Conservation (phyloP, 2,888 invertebrate genomes). For the Heliothis peltigera region DNA sequence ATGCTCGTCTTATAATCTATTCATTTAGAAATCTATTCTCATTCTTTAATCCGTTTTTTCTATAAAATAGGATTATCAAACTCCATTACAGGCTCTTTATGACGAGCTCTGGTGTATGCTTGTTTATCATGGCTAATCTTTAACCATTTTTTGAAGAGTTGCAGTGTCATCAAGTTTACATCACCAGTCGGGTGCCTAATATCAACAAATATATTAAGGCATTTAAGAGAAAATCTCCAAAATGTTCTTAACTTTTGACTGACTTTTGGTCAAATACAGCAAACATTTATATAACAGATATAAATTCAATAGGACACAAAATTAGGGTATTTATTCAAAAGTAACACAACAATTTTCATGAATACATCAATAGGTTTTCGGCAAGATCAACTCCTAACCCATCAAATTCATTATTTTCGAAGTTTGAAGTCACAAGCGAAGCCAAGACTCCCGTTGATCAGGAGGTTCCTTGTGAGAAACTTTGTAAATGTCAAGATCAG, state of each 20-base stretch:
- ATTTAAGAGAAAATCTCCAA: no score
- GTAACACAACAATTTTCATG: neutral
- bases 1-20: neutral
- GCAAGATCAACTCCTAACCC: conserved; percentile 3
- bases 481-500: conserved; percentile 24
- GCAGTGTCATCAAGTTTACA: no score
- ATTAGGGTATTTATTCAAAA: neutral
- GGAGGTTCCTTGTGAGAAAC: conserved; percentile 9
- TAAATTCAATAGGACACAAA: neutral
- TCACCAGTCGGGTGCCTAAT: no score
- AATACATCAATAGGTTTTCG: neutral
- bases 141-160: no score
- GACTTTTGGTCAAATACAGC: neutral
- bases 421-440: conserved; percentile 20
- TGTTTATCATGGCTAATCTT: no score
- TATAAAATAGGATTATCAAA: neutral
- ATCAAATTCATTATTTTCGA: conserved; percentile 30
- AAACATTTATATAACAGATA: no score
- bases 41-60: neutral
- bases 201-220: no score
- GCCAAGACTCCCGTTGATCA: neutral
- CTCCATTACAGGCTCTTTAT: neutral
- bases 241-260: no score
- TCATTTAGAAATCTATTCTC: neutral
- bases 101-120: neutral